A percentile compares a stretch with the other conserved stretches of the same genome.
These are phyloP conservation scores for Calliphora vomitoria DNA, from an alignment of 2,888 invertebrate species.

Conservation along the genomic window DNA sequence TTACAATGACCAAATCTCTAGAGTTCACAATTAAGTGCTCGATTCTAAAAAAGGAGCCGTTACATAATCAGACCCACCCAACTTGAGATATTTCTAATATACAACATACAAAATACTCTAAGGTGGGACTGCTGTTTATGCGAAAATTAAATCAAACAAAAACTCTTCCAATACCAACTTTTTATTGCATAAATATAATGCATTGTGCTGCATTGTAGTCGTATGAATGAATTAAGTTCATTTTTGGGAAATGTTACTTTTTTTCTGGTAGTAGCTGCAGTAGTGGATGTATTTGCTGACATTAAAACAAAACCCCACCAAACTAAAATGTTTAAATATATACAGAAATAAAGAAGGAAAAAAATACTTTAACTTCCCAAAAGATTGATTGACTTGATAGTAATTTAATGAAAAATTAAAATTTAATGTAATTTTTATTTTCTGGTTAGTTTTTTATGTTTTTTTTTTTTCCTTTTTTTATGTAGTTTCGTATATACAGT, in stretches of 20 bases:
- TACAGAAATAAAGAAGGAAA: conserved; percentile 15
- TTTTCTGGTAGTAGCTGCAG: neutral
- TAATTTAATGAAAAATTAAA: conserved; percentile 74
- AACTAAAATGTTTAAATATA: conserved; percentile 47
- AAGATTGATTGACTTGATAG: conserved; percentile 74
- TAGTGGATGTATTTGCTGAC: conserved; percentile 30
- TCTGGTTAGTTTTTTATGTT: conserved; percentile 12
- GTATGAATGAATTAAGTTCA: conserved; percentile 48
- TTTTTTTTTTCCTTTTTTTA: conserved; percentile 6
- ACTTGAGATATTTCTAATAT: conserved; percentile 20
- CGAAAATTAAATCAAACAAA: conserved; percentile 40
- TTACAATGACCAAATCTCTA: conserved; percentile 46
- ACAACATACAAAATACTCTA: conserved; percentile 6
- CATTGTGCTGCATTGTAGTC: conserved; percentile 2
- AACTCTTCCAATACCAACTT: conserved; percentile 16
- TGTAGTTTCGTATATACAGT: conserved; percentile 30
- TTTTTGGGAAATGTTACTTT: conserved; percentile 50
- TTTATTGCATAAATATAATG: conserved; percentile 6
- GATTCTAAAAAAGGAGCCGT: conserved; percentile 56
- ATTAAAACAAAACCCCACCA: conserved; percentile 51
- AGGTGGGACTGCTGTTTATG: conserved; percentile 51
- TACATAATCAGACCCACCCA: conserved; percentile 61
- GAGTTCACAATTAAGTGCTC: conserved; percentile 41
- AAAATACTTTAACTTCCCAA: conserved; percentile 52
- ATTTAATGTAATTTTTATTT: conserved; percentile 67